Evolutionary conservation across 2,888 invertebrate species (phyloP).

Genomic region (Eilema griseolum): DNA sequence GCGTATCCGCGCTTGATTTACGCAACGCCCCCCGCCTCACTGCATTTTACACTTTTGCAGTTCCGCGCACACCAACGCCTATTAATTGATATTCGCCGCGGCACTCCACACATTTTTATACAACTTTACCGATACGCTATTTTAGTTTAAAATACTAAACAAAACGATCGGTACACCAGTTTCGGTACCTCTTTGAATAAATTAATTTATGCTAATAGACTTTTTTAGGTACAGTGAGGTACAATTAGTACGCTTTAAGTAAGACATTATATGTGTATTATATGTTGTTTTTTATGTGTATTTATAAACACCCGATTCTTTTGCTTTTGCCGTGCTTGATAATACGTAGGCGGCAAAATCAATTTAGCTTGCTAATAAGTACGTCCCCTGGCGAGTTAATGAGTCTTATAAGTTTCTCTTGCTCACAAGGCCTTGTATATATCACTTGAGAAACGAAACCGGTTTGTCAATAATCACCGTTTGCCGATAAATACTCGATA

Average conservation of each 20-base stretch:
- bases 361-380: constrained; percentile 74
- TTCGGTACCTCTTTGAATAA: constrained; percentile 34
- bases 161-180: constrained; percentile 5
- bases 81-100: constrained; percentile 83
- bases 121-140: constrained; percentile 42
- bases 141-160: constrained; percentile 35
- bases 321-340: constrained; percentile 38
- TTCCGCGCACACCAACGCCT: constrained; percentile 77
- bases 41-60: constrained; percentile 86
- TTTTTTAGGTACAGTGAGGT: constrained; percentile 32
- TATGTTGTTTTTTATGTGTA: constrained; percentile 31
- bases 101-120: constrained; percentile 64
- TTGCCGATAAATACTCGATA: constrained; percentile 59
- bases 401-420: constrained; percentile 59
- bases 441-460: constrained; percentile 48
- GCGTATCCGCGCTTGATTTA: constrained; percentile 79
- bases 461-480: constrained; percentile 53
- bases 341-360: constrained; percentile 69
- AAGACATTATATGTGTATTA: constrained; percentile 36
- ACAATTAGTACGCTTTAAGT: constrained; percentile 39
- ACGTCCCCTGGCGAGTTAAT: constrained; percentile 68
- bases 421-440: constrained; percentile 50
- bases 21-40: constrained; percentile 79
- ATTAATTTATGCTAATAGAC: constrained; percentile 32
- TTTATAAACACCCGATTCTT: constrained; percentile 32